Evolutionary conservation across 2,797 vertebrate species (phyloP), one percentile per base, ranked within the genome.

Genomic region (Poecilia gillii): DNA sequence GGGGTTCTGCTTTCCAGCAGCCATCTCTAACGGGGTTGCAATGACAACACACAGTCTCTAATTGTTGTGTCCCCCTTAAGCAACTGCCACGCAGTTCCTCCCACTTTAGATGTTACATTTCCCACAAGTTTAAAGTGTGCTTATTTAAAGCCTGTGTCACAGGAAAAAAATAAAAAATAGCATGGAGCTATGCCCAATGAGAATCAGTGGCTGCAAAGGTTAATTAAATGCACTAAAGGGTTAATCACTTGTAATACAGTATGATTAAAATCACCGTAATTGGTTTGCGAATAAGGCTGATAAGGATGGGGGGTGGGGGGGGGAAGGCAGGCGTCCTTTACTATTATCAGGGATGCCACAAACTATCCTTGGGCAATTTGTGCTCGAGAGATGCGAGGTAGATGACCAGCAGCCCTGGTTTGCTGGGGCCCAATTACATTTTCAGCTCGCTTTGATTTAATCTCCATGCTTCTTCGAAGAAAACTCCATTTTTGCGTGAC

Each of bases 251-350:
- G 77, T 95, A 93, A 93, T 93, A 93, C 91, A 94, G 93, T 94
- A 94, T 95, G 95, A 95, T 95, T 95, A 95, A 95, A 93, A 95
- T 95, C 93, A 90, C 90, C 84, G 90, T 94, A 95, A 94, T 95
- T 94, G 93, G 93, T 92, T 95, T 94, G 94, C 3, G 76, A 90
- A 92, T 85, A 84, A 93, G 89, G 80, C 80, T 89, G 92, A 93
- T 94, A 93, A 92, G 84, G 80, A 77, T 77, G 75, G 75, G 11
- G 23, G 46, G 49, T 0, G 75, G 80, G 47, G 53, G 3, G 74
- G 79, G 84, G 90, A 91, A 73, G 57, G 71, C 81, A 91, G 82
- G 72, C 82, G 33, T 90, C 88, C 80, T 92, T 89, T 82, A 92
- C 91, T 90, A 93, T 90, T 77, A 93, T 91, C 87, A 86, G 85